Conservation (phyloP, 2,113 vertebrate species). For the Vulpes vulpes region DNA sequence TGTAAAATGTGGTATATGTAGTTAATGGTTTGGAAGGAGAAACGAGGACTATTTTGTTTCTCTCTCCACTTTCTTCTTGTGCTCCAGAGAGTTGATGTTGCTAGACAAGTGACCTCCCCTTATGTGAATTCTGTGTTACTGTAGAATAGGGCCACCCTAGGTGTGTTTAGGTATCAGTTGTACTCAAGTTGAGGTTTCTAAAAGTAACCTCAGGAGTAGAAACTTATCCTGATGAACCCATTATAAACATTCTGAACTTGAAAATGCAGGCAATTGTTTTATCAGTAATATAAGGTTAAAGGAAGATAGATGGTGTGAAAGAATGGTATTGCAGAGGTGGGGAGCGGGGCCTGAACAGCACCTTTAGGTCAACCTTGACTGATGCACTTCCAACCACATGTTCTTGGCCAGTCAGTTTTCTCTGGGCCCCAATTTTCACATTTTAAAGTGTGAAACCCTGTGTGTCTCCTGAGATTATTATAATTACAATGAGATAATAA, state of each 20-base stretch:
- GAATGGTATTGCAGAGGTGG: not conserved
- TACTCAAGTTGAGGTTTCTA: not conserved
- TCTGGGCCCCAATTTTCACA: not conserved
- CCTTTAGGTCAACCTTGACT: rapidly evolving
- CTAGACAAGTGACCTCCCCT: not conserved
- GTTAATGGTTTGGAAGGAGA: not conserved
- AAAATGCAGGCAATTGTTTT: not conserved
- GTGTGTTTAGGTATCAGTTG: not conserved
- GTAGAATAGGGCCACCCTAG: not conserved
- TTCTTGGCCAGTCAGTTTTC: not conserved
- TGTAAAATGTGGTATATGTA: not conserved
- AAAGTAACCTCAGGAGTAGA: not conserved
- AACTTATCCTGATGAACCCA: not conserved
- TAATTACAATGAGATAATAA: not conserved
- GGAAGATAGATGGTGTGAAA: not conserved
- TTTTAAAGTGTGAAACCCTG: not conserved
- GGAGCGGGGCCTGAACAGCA: no score
- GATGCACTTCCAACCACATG: not conserved
- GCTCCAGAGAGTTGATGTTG: not conserved
- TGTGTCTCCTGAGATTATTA: not conserved
- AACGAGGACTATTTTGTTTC: not conserved
- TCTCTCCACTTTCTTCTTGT: not conserved
- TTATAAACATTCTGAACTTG: not conserved
- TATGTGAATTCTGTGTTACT: not conserved
- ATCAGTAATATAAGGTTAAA: not conserved